Evolutionary conservation across 2,888 invertebrate species (phyloP).

Genomic region (Scaptodrosophila latifasciaeformis): DNA sequence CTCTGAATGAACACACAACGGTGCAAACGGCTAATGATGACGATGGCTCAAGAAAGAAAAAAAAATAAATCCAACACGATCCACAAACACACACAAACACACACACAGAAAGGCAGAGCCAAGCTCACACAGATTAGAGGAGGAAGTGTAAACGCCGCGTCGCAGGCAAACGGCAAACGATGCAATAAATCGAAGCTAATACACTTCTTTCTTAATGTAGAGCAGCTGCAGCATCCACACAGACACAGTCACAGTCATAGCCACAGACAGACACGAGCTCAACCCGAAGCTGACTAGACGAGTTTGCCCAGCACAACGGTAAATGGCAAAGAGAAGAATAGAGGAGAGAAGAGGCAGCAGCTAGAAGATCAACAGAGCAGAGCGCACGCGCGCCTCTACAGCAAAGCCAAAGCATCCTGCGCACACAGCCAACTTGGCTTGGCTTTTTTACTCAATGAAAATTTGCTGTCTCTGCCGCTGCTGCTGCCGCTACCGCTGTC

Average conservation of each 20-base stretch:
- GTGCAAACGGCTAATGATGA: conserved; percentile 6
- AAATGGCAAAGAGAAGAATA: conserved; percentile 49
- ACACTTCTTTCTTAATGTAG: conserved; percentile 67
- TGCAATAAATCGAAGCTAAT: conserved; percentile 68
- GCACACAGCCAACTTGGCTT: conserved; percentile 32
- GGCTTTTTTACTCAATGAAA: conserved; percentile 68
- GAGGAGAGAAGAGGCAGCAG: conserved; percentile 20
- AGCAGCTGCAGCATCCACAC: conserved; percentile 40
- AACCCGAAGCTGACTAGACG: conserved; percentile 49
- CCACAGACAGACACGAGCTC: conserved; percentile 25
- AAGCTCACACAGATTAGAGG: conserved; percentile 1
- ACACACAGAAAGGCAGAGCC: background rate
- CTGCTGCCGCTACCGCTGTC: conserved; percentile 28
- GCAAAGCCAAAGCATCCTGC: conserved; percentile 46
- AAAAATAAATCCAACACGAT: conserved; percentile 29
- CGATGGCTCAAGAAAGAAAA: conserved; percentile 26
- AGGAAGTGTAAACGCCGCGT: conserved; percentile 16
- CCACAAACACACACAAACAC: conserved; percentile 23
- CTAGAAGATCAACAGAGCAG: conserved; percentile 9
- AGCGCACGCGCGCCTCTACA: conserved; percentile 2
- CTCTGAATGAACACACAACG: conserved; percentile 65
- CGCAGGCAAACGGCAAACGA: conserved; percentile 37
- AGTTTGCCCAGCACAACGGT: conserved; percentile 52
- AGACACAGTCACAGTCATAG: conserved; percentile 10
- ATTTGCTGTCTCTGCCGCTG: conserved; percentile 24